Evolutionary conservation across 2,113 vertebrate genomes (phyloP).

Genomic region (Sander lucioperca): DNA sequence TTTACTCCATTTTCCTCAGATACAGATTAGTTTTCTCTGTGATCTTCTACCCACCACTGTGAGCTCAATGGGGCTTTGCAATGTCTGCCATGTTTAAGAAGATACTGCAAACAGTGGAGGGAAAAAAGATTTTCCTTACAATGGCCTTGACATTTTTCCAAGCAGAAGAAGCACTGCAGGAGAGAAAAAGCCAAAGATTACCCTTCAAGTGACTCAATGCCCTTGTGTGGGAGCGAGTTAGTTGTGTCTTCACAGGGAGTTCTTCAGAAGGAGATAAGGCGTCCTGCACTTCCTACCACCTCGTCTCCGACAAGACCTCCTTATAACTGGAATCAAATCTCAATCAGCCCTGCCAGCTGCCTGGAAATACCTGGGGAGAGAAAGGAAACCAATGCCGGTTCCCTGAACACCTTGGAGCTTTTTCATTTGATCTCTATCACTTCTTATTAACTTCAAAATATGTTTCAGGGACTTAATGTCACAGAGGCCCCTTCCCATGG

Average conservation of each 20-base stretch:
- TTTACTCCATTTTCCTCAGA: neutral
- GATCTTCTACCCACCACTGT: conserved; percentile 29
- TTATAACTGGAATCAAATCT: conserved; percentile 67
- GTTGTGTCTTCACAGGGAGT: conserved; percentile 50
- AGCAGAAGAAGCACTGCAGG: conserved; percentile 32
- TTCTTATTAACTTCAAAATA: conserved; percentile 62
- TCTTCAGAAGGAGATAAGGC: conserved; percentile 67
- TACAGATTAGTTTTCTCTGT: conserved; percentile 11
- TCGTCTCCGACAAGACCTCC: conserved; percentile 39
- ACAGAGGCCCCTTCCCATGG: conserved; percentile 14
- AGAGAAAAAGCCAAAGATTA: conserved; percentile 31
- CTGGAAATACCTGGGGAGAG: conserved; percentile 56
- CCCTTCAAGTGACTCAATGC: conserved; percentile 31
- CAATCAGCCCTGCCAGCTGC: conserved; percentile 50
- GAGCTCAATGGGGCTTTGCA: conserved; percentile 21
- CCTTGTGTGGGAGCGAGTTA: conserved; percentile 49
- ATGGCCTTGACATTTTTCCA: conserved; percentile 1
- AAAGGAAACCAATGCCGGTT: conserved; percentile 47
- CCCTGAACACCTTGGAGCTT: conserved; percentile 38
- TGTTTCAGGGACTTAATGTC: conserved; percentile 26
- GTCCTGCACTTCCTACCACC: conserved; percentile 3
- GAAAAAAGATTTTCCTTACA: conserved; percentile 20
- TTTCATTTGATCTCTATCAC: conserved; percentile 67
- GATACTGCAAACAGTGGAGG: conserved; percentile 10
- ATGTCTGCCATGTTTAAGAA: conserved; percentile 2